Base-by-base conservation (phyloP, 2,113 vertebrate species). In the Nerophis lumbriciformis region DNA sequence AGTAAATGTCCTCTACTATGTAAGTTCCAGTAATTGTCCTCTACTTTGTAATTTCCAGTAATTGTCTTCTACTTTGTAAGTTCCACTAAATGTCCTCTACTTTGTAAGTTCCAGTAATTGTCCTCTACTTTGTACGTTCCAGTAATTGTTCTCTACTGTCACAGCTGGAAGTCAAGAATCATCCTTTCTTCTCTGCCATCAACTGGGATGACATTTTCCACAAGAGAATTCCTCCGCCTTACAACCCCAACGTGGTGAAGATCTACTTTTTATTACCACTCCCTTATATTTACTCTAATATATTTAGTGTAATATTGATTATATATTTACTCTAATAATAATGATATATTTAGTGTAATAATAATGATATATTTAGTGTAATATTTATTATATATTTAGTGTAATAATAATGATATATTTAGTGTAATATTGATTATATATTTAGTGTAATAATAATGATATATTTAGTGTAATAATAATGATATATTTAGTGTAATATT, bases 131-230 rank as follows among this genome's bases (percentile, higher is more conserved):
- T 13, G 3, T 6, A 45, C 19, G 45, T 47, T 6, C 8, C 48
- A 11, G 4, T 42, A 19, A 59, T 47, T 5, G 61, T 8, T 48
- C 28, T 65, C 58, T 63, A 4, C 42, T 52, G 47, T 13, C 80
- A 55, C 77, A 99, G 97, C 82, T 97, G 48, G 96, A 99, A 86
- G 94, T 99, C 78, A 98, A 97, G 90, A 97, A 89, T 72, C 96
- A 99, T 0, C 66, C 86, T 1, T 99, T 98, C 88, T 99, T 99
- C 88, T 92, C 92, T 68, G 88, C 90, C 28, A 96, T 98, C 80
- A 96, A 95, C 88, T 99, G 97, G 97, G 97, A 99, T 3, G 97
- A 99, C 76, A 88, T 99, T 69, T 92, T 95, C 75, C 88, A 97
- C 82, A 99, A 99, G 89, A 94, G 92, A 78, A 94, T 98, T 75